Evolutionary conservation across 2,113 vertebrate genomes (phyloP), one percentile per base, ranked within the genome.

Genomic region (Okapia johnstoni): DNA sequence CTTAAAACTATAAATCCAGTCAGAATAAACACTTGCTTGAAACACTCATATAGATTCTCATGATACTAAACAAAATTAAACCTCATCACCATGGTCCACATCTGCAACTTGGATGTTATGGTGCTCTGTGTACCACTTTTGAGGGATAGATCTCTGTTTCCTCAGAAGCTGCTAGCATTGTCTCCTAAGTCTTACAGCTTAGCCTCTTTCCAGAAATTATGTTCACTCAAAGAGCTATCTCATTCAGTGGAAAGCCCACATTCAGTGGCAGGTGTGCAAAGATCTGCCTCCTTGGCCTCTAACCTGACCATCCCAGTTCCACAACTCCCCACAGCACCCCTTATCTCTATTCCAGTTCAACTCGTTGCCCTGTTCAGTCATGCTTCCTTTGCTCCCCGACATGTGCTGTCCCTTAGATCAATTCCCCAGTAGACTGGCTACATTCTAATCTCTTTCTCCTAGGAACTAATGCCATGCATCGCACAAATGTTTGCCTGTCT

Each of bases 231-330:
- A 33, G 40, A 84, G 28, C 1, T 8, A 40, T 3, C 5, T 36
- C 7, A 54, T 8, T 3, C n/a, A 36, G 23, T 4, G 16, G 7
- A 70, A 88, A 58, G 15, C 33, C 25, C 11, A 66, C 17, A 11
- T 36, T n/a, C 9, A 48, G 3, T 17, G 23, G 7, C 8, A 12
- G 7, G 1, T 70, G 0, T 52, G 0, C 36, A 33, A 40, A 58
- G 8, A 1, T 26, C 19, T 60, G 25, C 7, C 19, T 2, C 1
- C 43, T 88, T 76, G 5, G 11, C 46, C 6, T 8, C 33, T 25
- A 79, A 6, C 2, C 5, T 73, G 28, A 7, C 10, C 14, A 43
- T n/a, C 21, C 1, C 25, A 73, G 26, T 6, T 16, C 36, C 43
- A 23, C 16, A 6, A 25, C 6, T 61, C 30, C 25, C 4, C 10